Evolutionary conservation across 2,113 vertebrate genomes (phyloP), one percentile per base, ranked within the genome.

Genomic region (Ochotona princeps): DNA sequence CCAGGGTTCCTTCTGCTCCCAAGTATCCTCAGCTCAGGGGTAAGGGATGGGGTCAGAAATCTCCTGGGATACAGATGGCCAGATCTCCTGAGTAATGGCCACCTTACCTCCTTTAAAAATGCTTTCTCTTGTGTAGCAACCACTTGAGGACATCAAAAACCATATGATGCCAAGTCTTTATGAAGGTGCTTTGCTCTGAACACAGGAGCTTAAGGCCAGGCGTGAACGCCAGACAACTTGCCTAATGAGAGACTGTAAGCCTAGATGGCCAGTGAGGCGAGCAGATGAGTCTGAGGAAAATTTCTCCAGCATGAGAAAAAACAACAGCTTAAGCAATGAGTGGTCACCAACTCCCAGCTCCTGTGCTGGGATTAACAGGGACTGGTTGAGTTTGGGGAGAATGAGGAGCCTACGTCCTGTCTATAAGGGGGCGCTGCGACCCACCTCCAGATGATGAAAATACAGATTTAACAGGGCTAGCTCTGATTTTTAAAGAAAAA

Each of bases 91-190:
- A 15, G 44, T 21, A 26, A 28, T 7, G 25, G 20, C 38, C n/a
- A 11, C 18, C 1, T 61, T 32, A n/a, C 47, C 57, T 69, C 87
- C 67, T 60, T n/a, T 35, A 75, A 61, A 57, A 83, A 66, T 2
- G 69, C 11, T 51, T 83, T 18, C 65, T 67, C 7, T 66, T 38
- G 8, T 78, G 14, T 61, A 74, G 23, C 35, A 85, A 65, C 14
- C 57, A 82, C 20, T n/a, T 38, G 79, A 10, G 72, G 57, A 74
- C 69, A 91, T 93, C 49, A 61, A 74, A 92, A 78, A 49, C 20
- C 13, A 81, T 25, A 20, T n/a, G 11, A 84, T 38, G 66, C 47
- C 67, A 32, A 54, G 5, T 47, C 26, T 89, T 87, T 61, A 85
- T 54, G 21, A 89, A 69, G 79, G 10, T 8, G 3, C 25, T 30